phyloP scores from a whole-genome alignment of 2,797 vertebrate genomes.

The Sebastolobus alascanus region DNA sequence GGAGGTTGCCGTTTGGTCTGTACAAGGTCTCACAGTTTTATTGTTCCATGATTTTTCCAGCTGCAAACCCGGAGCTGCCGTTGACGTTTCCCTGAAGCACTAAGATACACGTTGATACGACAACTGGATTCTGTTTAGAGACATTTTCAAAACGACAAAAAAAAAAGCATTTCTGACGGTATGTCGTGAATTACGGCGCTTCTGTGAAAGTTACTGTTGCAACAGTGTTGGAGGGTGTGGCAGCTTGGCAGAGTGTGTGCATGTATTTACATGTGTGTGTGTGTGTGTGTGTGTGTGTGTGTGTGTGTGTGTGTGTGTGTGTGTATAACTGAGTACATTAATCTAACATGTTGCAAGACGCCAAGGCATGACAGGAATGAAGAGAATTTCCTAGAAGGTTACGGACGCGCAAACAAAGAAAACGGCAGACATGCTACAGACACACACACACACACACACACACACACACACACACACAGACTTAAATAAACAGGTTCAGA shows the following conservation, averaged over 20 bases:
- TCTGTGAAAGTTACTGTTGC: background rate
- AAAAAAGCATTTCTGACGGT: too few species aligned
- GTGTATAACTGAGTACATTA: background rate
- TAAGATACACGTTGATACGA: background rate
- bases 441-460: background rate
- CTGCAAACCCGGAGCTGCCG: background rate
- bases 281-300: conserved; percentile 10
- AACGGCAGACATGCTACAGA: background rate
- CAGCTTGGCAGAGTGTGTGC: background rate
- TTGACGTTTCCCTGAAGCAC: background rate
- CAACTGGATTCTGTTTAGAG: background rate
- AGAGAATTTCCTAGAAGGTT: conserved; percentile 37
- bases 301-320: conserved; percentile 22
- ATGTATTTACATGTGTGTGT: background rate
- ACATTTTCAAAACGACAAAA: background rate
- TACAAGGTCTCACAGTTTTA: too few species aligned
- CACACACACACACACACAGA: background rate
- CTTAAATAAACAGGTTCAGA: background rate
- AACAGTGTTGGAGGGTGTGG: background rate
- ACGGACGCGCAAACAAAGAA: background rate
- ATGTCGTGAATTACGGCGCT: background rate
- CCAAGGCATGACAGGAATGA: conserved; percentile 46
- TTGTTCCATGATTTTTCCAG: background rate
- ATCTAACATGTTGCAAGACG: conserved; percentile 55
- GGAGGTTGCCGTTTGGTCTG: background rate